A percentile compares a stretch with the other conserved stretches of the same genome.
These are phyloP conservation scores for Corythornis cristatus DNA, from an alignment of 2,113 vertebrate species.

Conservation along the genomic window DNA sequence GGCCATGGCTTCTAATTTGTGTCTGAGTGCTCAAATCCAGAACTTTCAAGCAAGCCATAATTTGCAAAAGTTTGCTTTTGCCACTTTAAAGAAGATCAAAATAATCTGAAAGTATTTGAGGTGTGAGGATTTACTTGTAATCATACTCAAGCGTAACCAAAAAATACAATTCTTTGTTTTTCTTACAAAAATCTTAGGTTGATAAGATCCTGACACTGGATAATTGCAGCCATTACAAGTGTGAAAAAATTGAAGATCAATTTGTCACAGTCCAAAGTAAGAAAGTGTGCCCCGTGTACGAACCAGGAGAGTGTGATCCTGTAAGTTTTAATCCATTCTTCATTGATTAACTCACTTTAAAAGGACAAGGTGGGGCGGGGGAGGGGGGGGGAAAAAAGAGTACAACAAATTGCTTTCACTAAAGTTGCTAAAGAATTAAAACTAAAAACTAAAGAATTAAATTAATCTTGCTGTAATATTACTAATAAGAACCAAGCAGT, in stretches of 20 bases:
- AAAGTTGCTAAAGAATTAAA: background rate
- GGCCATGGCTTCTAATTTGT: background rate
- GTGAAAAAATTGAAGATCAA: slow-evolving; percentile 67
- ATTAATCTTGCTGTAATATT: background rate
- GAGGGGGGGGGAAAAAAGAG: background rate
- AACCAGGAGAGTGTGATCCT: slow-evolving; percentile 73
- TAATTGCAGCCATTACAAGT: slow-evolving; percentile 82
- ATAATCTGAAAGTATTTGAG: background rate
- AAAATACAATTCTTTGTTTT: background rate
- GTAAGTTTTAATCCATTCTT: slow-evolving; percentile 74
- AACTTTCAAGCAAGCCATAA: background rate
- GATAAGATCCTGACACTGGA: slow-evolving; percentile 70
- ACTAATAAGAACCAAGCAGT: background rate
- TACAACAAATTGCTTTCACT: background rate
- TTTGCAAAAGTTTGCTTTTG: background rate
- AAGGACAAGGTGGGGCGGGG: background rate
- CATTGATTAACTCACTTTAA: background rate
- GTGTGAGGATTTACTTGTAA: background rate
- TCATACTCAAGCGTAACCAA: background rate
- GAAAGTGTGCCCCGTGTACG: slow-evolving; percentile 69
- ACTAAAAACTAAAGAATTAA: background rate
- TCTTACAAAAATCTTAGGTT: slow-evolving; percentile 69
- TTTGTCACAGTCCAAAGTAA: slow-evolving; percentile 44
- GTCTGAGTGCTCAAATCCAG: background rate
- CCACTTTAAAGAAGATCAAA: background rate